These are phyloP conservation scores for Chloroceryle inda DNA, from an alignment of 2,797 vertebrate species.

Conservation along the genomic window DNA sequence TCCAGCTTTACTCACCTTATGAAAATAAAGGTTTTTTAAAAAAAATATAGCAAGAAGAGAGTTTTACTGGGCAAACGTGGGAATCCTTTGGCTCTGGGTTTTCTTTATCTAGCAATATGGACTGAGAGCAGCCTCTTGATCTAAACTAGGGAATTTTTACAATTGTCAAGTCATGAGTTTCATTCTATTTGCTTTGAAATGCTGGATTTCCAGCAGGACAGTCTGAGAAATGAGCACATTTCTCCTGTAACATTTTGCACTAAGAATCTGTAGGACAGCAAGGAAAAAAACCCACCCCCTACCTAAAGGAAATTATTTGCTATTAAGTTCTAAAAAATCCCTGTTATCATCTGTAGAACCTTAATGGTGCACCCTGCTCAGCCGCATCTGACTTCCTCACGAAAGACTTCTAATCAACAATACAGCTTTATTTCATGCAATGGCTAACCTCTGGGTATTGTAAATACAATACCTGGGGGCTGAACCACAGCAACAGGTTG, in stretches of 20 bases:
- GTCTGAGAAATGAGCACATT: background rate
- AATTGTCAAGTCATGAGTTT: background rate
- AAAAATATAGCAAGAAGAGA: background rate
- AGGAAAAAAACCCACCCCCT: rapidly evolving
- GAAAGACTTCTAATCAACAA: background rate
- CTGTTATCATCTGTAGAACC: background rate
- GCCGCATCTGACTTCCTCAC: background rate
- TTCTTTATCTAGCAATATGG: background rate
- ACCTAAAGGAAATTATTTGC: background rate
- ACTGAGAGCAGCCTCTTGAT: background rate
- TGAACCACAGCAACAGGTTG: background rate
- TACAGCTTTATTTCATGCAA: background rate
- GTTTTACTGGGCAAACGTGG: background rate
- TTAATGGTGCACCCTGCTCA: rapidly evolving
- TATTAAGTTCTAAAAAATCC: background rate
- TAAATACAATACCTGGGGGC: background rate
- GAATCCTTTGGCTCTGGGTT: background rate
- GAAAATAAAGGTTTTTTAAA: background rate
- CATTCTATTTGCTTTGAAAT: background rate
- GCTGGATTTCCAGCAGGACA: background rate
- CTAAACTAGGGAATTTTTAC: background rate
- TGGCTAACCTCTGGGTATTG: background rate
- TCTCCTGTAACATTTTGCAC: background rate
- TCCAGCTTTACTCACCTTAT: background rate
- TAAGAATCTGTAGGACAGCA: background rate